phyloP scores from a whole-genome alignment of 2,113 vertebrate genomes.

The Tragelaphus scriptus region DNA sequence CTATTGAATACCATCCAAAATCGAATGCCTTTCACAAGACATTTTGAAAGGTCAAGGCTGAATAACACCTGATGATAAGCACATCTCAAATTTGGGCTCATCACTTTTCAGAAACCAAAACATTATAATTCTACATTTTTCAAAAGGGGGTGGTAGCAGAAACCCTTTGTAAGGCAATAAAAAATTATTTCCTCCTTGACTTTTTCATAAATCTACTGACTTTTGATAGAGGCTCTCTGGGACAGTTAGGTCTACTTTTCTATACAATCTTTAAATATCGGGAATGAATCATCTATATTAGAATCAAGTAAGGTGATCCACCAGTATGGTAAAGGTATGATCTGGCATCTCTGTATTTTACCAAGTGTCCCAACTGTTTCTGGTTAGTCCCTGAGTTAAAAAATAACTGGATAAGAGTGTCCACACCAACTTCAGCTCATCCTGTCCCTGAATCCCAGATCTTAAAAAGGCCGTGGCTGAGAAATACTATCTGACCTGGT shows the following conservation, averaged over 20 bases:
- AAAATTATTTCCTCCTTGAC: neutral
- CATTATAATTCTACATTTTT: neutral
- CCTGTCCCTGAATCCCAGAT: neutral
- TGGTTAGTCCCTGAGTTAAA: slow-evolving; percentile 10
- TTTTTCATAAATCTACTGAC: neutral
- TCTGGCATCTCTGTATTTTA: slow-evolving; percentile 16
- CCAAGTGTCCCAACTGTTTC: neutral
- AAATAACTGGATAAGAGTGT: neutral
- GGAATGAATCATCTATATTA: neutral
- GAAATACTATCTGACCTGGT: neutral
- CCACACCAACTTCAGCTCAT: neutral
- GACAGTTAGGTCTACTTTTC: neutral
- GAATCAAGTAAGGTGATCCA: neutral
- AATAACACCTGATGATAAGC: neutral
- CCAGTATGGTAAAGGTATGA: neutral
- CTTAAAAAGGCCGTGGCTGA: neutral
- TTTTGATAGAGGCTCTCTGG: slow-evolving; percentile 13
- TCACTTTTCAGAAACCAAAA: slow-evolving; percentile 4
- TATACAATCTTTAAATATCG: slow-evolving; percentile 15
- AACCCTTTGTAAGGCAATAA: neutral
- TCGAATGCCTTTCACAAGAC: slow-evolving; percentile 28
- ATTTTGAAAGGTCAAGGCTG: slow-evolving; percentile 18
- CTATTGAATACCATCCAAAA: neutral
- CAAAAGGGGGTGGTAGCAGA: neutral
- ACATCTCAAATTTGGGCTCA: neutral